Base-by-base conservation (phyloP, 2,797 vertebrate species). In the Cirrhinus mrigala region DNA sequence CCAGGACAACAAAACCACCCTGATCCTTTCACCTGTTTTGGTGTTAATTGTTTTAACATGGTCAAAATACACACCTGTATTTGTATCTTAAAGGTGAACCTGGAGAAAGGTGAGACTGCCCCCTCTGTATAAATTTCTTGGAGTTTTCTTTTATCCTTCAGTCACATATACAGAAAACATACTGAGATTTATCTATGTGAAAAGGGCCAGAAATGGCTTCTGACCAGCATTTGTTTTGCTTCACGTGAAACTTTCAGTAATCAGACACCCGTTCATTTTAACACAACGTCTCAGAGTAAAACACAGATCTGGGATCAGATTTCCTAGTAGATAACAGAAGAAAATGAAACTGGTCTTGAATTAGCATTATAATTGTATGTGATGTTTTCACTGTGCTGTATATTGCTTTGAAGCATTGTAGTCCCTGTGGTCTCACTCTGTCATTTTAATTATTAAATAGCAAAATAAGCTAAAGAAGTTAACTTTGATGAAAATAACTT, bases 51-150 rank as follows among this genome's bases (percentile, higher is more conserved):
- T 18, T n/a, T 78, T 46, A 78, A 69, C 16, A 33, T 48, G 40
- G 37, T 48, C n/a, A 48, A 40, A 69, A 84, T 79, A 70, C 20
- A 77, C 46, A 54, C 64, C 83, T 60, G 18, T 71, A 22, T 84
- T 50, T 79, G 50, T 70, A 22, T 52, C 29, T 66, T 27, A 68
- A 54, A 76, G 73, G 27, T 44, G 29, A 54, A 75, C 37, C 29
- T 5, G 15, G 24, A n/a, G 40, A 82, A 74, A 66, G 33, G 46
- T 76, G 73, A 83, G 68, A 76, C 58, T 64, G 22, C 50, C 56
- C 0, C 24, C 12, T 22, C 18, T 24, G 44, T 37, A 52, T 12
- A 11, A 6, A 15, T 29, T 46, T 71, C 50, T 56, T 37, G 0
- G n/a, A 68, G 60, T 69, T 3, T 78, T 46, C 24, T 54, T 54